Evolutionary conservation across 2,113 vertebrate genomes (phyloP), one percentile per base, ranked within the genome.

Genomic region (Prionailurus bengalensis): DNA sequence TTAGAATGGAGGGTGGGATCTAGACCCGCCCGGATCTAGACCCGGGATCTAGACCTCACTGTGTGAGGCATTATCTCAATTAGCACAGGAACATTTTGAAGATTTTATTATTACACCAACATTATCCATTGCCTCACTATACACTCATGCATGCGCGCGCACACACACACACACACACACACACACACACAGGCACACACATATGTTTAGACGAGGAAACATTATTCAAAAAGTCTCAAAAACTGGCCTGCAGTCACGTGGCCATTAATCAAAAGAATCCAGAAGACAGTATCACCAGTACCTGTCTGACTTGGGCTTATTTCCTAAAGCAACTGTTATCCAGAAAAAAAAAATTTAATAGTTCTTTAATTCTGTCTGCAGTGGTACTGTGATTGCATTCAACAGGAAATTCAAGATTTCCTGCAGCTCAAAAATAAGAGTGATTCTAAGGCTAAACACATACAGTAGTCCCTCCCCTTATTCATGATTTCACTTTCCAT

Each of bases 121-220:
- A 9, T 63, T 9, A 53, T 39, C 17, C 65, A 33, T 31, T 71
- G 12, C 16, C 10, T 5, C 14, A 31, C 76, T 5, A 39, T 33
- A 81, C 36, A 83, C 23, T 53, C 66, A 86, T 10, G 14, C 51
- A 45, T 36, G 31, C 66, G 31, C 48, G 7, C 58, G 19, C 36
- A 87, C 48, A 42, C 19, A 42, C 9, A 87, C 48, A 42, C 19
- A 42, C 9, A 4, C 36, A 89, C 68, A 61, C 71, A 79, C 71
- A 79, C 33, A 51, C 45, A 63, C 13, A 65, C 63, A 58, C 7
- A 42, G 13, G 3, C 36, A 83, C 68, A 61, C 71, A 79, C 33
- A n/a, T 48, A 71, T 53, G 70, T 94, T 89, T 89, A 94, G 45
- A 74, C 85, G 19, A 88, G 6, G 19, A 96, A 81, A 58, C 21